These are phyloP conservation scores for Gallinago stenura DNA, from an alignment of 2,797 vertebrate species.

Conservation along the genomic window DNA sequence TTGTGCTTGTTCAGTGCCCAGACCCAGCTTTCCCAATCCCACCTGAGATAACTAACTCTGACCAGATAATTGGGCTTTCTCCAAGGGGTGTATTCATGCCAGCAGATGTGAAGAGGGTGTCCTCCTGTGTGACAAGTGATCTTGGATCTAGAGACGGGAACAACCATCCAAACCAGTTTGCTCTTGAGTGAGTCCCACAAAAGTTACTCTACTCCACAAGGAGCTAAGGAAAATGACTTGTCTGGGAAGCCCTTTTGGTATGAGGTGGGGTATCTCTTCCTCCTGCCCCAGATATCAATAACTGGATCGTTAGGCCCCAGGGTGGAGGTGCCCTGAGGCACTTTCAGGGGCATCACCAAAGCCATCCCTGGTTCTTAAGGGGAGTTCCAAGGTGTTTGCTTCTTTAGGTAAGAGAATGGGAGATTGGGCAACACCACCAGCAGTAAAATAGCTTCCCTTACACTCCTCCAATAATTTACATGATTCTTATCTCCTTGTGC, in stretches of 20 bases:
- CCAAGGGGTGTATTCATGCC: background rate
- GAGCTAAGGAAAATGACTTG: background rate
- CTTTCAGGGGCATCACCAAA: background rate
- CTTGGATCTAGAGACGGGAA: background rate
- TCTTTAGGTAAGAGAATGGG: background rate
- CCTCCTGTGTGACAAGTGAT: background rate
- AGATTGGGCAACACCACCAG: background rate
- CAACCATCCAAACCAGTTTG: background rate
- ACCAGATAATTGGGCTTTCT: background rate
- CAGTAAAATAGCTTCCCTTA: background rate
- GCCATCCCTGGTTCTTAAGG: background rate
- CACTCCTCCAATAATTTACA: background rate
- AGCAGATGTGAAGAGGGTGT: background rate
- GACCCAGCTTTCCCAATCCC: background rate
- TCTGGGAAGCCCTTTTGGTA: background rate
- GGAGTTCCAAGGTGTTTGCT: background rate
- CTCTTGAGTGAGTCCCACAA: background rate
- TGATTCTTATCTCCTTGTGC: background rate
- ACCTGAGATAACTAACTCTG: background rate
- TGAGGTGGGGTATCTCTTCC: background rate
- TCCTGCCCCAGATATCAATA: background rate
- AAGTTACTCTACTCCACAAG: background rate
- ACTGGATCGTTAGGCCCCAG: background rate
- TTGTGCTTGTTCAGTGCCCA: background rate
- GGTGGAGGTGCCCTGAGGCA: background rate